Evolutionary conservation across 1,140 invertebrate species (phyloP), one percentile per base, ranked within the genome.

Genomic region (Thaumetopoea pityocampa): DNA sequence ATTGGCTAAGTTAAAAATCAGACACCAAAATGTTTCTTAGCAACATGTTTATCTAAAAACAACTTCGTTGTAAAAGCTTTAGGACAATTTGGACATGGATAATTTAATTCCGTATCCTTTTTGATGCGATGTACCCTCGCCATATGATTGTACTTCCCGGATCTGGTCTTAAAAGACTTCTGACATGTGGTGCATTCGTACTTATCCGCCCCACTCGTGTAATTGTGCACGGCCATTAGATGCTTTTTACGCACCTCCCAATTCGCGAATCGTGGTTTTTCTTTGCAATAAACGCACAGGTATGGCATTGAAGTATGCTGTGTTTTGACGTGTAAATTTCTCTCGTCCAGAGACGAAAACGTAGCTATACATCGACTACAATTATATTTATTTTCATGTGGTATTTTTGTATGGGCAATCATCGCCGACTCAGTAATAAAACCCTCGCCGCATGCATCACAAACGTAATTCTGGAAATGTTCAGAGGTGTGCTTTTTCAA

Each of bases 61-160:
- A 83, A 37, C 47, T 83, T 71, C 11, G 72, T 80, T 0, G 73
- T 80, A 28, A 80, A 80, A 1, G 72, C 74, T 45, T 72, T 77
- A 0, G 76, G 68, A 19, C 79, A 83, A 43, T 52, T 68, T 9
- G 63, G 58, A 20, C 79, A 83, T 0, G 67, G 64, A 37, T 72
- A 83, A 30, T 67, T 70, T 2, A 78, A 30, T 44, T 78, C 78
- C 0, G 66, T 51, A 7, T 80, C 71, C 32, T 76, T 78, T 42
- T 81, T 78, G 8, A 72, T 51, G 11, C 65, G 52, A 49, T 83
- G 79, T 1, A 67, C 71, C 34, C 70, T 65, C 3, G 66, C 62
- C 74, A 83, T 79, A 34, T 83, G 79, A 34, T 83, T 81, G 24
- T 79, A 83, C 34, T 79, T 80, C 8, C 76, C 77, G 0, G 79